Conservation (phyloP, 53 echinoderm and acorn worm species). For the Holothuria leucospilota region DNA sequence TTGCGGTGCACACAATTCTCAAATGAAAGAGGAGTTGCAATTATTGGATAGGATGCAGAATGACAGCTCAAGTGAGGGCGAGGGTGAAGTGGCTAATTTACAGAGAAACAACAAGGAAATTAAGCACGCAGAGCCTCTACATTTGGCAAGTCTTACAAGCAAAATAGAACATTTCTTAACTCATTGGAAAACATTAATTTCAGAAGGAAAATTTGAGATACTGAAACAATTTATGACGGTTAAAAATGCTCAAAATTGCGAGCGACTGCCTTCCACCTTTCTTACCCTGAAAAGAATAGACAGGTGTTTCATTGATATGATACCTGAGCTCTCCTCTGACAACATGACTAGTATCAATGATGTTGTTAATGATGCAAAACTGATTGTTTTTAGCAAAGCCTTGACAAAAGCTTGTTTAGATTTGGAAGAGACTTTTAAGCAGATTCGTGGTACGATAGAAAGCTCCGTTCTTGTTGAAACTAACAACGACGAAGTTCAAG, state of each 20-base stretch:
- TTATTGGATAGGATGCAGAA: too few relatives aligned
- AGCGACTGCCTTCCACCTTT: neutral
- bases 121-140: constrained; percentile 5
- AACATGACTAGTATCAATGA: constrained; percentile 22
- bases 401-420: constrained; percentile 5
- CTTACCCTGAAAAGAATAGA: constrained; percentile 9
- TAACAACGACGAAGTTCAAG: neutral
- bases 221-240: neutral
- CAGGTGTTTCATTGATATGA: constrained; percentile 9
- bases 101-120: neutral
- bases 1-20: neutral
- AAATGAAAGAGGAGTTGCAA: neutral
- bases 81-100: neutral
- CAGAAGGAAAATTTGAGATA: neutral
- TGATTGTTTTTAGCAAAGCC: constrained; percentile 7
- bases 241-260: constrained; percentile 5
- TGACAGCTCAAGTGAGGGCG: neutral
- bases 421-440: neutral
- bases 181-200: neutral
- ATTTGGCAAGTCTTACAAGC: neutral
- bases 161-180: neutral
- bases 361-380: neutral
- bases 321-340: neutral
- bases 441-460: neutral
- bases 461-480: neutral